Conservation (phyloP, 2,888 invertebrate genomes). For the Hirtodrosophila alboralis region DNA sequence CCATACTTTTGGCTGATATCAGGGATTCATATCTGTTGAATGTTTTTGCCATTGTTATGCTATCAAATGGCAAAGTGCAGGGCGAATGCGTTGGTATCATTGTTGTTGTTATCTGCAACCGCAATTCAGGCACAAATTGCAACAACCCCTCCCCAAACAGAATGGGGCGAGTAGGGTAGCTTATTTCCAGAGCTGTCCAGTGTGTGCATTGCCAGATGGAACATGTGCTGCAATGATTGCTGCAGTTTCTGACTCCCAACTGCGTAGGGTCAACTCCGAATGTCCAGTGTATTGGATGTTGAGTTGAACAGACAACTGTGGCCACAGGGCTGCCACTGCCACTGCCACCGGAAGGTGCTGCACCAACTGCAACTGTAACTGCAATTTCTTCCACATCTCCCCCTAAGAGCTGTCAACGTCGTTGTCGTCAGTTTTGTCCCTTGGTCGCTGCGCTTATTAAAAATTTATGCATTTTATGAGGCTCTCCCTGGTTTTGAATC, state of each 20-base stretch:
- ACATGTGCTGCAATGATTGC: constrained; percentile 49
- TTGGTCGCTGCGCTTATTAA: constrained; percentile 62
- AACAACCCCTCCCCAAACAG: constrained; percentile 11
- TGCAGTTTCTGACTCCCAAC: constrained; percentile 25
- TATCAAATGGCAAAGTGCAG: constrained; percentile 52
- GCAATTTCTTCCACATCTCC: constrained; percentile 3
- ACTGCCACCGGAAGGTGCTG: constrained; percentile 7
- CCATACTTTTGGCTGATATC: constrained; percentile 12
- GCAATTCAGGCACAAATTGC: constrained; percentile 55
- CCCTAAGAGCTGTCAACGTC: constrained; percentile 23
- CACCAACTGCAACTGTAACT: constrained; percentile 1
- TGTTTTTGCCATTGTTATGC: constrained; percentile 45
- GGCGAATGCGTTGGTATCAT: constrained; percentile 12
- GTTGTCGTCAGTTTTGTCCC: constrained; percentile 38
- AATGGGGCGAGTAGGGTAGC: not conserved
- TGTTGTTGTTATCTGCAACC: constrained; percentile 61
- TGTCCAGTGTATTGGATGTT: constrained; percentile 44
- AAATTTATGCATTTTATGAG: constrained; percentile 70
- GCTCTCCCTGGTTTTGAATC: constrained; percentile 11
- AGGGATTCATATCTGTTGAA: constrained; percentile 26
- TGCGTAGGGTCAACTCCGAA: constrained; percentile 27
- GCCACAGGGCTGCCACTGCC: not conserved
- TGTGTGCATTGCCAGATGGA: constrained; percentile 25
- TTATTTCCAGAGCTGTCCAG: constrained; percentile 18
- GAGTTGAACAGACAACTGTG: constrained; percentile 21